Base-by-base conservation (phyloP, 2,888 invertebrate species). In the Polymixis flavicincta region DNA sequence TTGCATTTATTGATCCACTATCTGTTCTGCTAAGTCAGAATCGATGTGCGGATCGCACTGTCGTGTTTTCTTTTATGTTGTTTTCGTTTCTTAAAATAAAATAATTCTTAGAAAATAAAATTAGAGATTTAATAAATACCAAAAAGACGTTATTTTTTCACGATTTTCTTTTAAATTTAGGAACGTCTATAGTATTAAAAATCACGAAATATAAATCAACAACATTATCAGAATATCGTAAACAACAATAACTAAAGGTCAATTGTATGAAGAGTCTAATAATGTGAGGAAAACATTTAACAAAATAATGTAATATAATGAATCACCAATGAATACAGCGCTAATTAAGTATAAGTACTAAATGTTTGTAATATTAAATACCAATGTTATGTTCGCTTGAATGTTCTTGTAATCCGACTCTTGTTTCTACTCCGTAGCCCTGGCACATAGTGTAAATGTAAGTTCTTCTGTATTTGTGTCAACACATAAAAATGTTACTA, bases 1-100 rank as follows among this genome's bases (percentile, higher is more conserved):
- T 92, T 95, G 96, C 95, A 95, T 96, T 96, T 96, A 96, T 93
- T 91, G 91, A 83, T 92, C 91, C 92, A 91, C 92, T 87, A 77
- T 80, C 87, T 84, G 78, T 92, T 94, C 94, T 94, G 93, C 90
- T 74, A 70, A 82, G 83, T 76, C 92, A 93, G 93, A 93, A 92
- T 84, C 87, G 85, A 82, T 82, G 82, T 85, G 85, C 70, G 91
- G 91, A 90, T 91, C 90, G 78, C 73, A 73, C 70, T 79, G 67
- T 84, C 68, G 78, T 84, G 76, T 87, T 77, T 73, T 77, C 84
- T 86, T 88, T 80, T 87, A 90, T 89, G 88, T 90, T 90, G 88
- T 91, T 89, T 83, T 85, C 69, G 74, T 78, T 83, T 85, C 61
- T 55, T 71, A 77, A 78, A 83, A 90, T 90, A 91, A 89, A 88